Evolutionary conservation across 2,888 invertebrate genomes (phyloP).

Genomic region (Bruchidius siliquastri): DNA sequence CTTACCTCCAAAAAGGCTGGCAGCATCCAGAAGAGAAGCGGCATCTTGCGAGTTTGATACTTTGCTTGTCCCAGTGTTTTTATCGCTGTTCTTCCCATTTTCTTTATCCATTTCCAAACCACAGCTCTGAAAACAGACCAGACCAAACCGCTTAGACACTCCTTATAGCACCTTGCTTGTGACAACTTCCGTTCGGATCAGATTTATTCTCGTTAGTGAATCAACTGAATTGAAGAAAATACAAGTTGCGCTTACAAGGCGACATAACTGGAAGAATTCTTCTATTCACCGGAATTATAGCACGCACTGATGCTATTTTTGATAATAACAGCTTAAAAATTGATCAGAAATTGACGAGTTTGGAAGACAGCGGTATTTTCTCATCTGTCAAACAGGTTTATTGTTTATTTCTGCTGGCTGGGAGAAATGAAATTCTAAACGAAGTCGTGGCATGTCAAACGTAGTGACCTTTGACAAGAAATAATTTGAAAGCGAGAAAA

Average conservation of each 20-base stretch:
- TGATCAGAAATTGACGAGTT: neutral
- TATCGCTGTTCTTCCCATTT: conserved; percentile 63
- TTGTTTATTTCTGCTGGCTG: conserved; percentile 8
- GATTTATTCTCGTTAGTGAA: neutral
- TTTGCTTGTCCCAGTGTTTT: conserved; percentile 55
- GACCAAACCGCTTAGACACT: conserved; percentile 1
- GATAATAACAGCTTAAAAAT: neutral
- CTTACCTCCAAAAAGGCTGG: conserved; percentile 51
- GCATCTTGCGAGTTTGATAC: conserved; percentile 51
- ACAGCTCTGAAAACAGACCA: conserved; percentile 27
- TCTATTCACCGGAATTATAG: neutral
- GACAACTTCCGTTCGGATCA: neutral
- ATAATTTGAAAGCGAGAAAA: neutral
- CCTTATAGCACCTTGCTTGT: neutral
- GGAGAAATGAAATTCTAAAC: conserved; percentile 6
- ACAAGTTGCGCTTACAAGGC: neutral
- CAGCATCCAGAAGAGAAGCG: conserved; percentile 73
- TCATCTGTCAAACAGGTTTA: conserved; percentile 10
- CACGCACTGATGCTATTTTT: neutral
- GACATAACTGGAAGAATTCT: neutral
- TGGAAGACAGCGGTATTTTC: conserved; percentile 4
- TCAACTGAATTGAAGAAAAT: neutral
- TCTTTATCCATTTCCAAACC: conserved; percentile 69
- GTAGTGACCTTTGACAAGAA: conserved; percentile 1
- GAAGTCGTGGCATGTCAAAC: conserved; percentile 1